Conservation (phyloP, 2,888 invertebrate genomes). For the Oeneis ivallda region DNA sequence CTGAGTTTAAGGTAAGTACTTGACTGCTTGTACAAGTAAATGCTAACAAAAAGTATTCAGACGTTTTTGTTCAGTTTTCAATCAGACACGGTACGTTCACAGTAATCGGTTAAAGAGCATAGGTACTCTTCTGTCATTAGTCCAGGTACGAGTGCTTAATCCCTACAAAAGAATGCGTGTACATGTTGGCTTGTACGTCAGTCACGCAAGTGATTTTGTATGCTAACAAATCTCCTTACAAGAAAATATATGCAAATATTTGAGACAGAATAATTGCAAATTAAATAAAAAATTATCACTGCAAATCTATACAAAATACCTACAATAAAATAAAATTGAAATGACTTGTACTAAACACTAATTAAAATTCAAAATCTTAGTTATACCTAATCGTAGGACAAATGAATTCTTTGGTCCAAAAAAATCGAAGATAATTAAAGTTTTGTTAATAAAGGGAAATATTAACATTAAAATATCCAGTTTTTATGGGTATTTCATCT, state of each 20-base stretch:
- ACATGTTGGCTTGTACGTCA: no score
- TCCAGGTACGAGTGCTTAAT: no score
- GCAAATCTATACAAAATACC: no score
- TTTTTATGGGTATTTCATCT: neutral
- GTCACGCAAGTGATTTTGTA: no score
- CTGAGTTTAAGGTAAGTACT: constrained; percentile 6
- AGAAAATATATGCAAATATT: constrained; percentile 2
- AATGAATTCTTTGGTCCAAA: neutral
- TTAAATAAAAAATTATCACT: neutral
- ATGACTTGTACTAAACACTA: no score
- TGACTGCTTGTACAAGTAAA: neutral
- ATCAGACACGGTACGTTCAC: constrained; percentile 13
- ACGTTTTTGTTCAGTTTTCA: constrained; percentile 15
- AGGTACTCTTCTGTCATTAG: neutral
- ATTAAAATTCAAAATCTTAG: no score
- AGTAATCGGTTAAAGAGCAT: constrained; percentile 4
- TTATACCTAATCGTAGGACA: no score
- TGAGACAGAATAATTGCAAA: neutral
- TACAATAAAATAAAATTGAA: no score
- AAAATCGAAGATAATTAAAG: neutral
- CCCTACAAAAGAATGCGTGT: no score
- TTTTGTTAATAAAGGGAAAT: neutral
- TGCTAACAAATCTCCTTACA: neutral
- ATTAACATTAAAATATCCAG: neutral
- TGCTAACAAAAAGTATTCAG: constrained; percentile 13